Evolutionary conservation across 2,888 invertebrate species (phyloP), one percentile per base, ranked within the genome.

Genomic region (Lottia scabra): DNA sequence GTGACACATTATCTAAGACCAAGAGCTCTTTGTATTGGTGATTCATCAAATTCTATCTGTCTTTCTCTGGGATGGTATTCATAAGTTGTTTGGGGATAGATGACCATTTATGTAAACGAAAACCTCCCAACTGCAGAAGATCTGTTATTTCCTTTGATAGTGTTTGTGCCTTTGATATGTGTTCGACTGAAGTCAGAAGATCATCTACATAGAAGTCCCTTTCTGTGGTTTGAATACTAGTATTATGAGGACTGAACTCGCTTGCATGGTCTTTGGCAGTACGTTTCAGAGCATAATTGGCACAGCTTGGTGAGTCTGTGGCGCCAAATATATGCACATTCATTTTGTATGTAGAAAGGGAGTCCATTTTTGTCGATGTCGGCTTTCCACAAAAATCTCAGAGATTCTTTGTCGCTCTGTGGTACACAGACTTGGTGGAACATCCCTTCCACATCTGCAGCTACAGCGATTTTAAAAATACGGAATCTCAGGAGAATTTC

Each of bases 261-360:
- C 23, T 16, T 63, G 15, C 8, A 63, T 63, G 15, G 23, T 63
- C 63, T n/a, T 15, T 10, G 8, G 26, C 63, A 13, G 63, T 63
- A 19, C 63, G 23, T 63, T 23, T 63, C 26, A 63, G 15, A 63
- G 63, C 63, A 27, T 63, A 63, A 63, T 63, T 63, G 15, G 63
- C 63, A 63, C 63, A 63, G 4, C n/a, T 23, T 63, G 63, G 63
- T 23, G 26, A 63, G 23, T 63, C 63, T 10, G 27, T 19, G 15
- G 44, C 66, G 15, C 66, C 66, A 27, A 66, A 66, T 38, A 66
- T 66, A 30, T 66, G 66, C 19, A 30, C 23, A 3, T 23, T 66
- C 66, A 66, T 66, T 43, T 66, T 23, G 44, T 38, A 66, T 27
- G n/a, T 12, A 27, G 23, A n/a, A 26, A 16, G 43, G 43, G 16